Evolutionary conservation across 1,140 invertebrate genomes (phyloP).

Genomic region (Drosophila paulistorum): DNA sequence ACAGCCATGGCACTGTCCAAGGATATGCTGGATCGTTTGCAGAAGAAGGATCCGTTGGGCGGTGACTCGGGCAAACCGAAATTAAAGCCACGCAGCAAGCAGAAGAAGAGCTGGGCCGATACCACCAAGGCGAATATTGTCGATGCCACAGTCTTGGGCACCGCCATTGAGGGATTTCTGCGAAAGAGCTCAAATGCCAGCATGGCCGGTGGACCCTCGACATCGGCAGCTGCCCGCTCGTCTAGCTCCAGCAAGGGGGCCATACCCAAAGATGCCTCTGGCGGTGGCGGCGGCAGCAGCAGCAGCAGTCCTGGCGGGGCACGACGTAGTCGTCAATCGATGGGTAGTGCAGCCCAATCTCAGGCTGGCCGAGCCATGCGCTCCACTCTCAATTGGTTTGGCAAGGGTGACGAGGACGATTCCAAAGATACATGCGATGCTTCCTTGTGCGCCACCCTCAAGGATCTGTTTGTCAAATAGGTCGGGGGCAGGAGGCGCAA

Average conservation of each 20-base stretch:
- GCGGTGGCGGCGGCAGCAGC: conserved; percentile 32
- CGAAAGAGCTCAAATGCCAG: conserved; percentile 84
- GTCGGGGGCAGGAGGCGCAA: conserved; percentile 58
- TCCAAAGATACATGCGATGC: conserved; percentile 88
- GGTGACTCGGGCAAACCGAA: conserved; percentile 73
- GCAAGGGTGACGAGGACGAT: conserved; percentile 86
- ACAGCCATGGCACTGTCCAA: conserved; percentile 84
- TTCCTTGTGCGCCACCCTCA: conserved; percentile 90
- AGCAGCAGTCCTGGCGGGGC: conserved; percentile 28
- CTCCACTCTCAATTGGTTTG: conserved; percentile 77
- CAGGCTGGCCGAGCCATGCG: conserved; percentile 71
- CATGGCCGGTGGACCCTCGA: conserved; percentile 66
- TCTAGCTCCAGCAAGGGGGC: conserved; percentile 70
- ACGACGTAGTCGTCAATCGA: conserved; percentile 48
- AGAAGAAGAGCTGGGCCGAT: conserved; percentile 74
- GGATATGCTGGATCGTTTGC: conserved; percentile 84
- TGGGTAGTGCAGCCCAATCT: conserved; percentile 65
- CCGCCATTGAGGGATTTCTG: conserved; percentile 91
- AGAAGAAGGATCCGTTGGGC: conserved; percentile 76
- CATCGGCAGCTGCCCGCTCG: conserved; percentile 62
- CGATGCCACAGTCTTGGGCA: conserved; percentile 90
- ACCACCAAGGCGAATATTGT: conserved; percentile 83
- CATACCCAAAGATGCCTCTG: conserved; percentile 63
- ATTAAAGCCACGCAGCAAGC: conserved; percentile 73
- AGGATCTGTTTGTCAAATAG: conserved; percentile 92